Evolutionary conservation across 2,888 invertebrate genomes (phyloP).

Genomic region (Himalopsyche anomala): DNA sequence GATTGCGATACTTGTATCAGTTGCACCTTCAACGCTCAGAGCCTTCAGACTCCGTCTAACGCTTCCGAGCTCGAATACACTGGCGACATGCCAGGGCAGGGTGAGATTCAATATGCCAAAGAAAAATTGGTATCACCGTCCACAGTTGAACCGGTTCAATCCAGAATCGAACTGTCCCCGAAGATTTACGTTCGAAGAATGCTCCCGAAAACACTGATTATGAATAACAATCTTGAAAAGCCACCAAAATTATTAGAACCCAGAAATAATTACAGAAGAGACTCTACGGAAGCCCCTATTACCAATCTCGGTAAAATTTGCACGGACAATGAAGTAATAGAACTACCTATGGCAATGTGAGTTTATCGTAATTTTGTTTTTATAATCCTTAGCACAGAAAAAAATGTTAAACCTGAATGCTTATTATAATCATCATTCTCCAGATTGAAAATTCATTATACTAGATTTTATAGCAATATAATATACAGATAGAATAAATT

Average conservation of each 20-base stretch:
- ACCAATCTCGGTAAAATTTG: not conserved
- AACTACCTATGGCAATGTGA: constrained; percentile 79
- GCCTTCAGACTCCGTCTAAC: constrained; percentile 86
- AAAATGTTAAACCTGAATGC: not conserved
- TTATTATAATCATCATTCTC: too few relatives aligned
- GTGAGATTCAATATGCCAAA: constrained; percentile 73
- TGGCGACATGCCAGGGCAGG: constrained; percentile 69
- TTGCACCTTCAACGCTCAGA: constrained; percentile 76
- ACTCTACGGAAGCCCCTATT: not conserved
- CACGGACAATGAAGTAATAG: constrained; percentile 72
- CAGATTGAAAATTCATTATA: too few relatives aligned
- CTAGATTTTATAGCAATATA: too few relatives aligned
- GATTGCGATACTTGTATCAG: constrained; percentile 77
- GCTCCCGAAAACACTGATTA: constrained; percentile 71
- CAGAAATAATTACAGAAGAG: not conserved
- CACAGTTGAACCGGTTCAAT: constrained; percentile 45
- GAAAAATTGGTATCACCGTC: constrained; percentile 67
- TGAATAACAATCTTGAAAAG: constrained; percentile 59
- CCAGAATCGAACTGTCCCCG: constrained; percentile 66
- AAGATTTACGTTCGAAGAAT: constrained; percentile 73
- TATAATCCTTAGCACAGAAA: not conserved
- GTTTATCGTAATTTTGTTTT: constrained; percentile 64
- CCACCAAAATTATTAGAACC: not conserved
- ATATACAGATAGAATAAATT: too few relatives aligned
- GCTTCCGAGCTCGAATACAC: constrained; percentile 83